Evolutionary conservation across 2,113 vertebrate genomes (phyloP).

Genomic region (Parus major): DNA sequence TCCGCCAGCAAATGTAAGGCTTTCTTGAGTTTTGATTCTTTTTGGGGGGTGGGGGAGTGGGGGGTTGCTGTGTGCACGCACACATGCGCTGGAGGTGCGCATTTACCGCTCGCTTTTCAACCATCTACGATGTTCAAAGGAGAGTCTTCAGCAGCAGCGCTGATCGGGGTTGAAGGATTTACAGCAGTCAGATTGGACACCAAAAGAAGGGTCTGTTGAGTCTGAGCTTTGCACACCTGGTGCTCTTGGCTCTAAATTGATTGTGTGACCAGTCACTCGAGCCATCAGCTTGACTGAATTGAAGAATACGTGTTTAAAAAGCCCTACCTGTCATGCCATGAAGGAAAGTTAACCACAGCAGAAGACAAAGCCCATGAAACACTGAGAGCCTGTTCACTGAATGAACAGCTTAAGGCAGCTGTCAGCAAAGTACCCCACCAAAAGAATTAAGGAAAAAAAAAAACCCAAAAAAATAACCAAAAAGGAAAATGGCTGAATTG

Average conservation of each 20-base stretch:
- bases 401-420: constrained; percentile 71
- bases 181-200: background rate
- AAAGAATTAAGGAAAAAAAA: background rate
- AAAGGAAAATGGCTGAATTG: constrained; percentile 23
- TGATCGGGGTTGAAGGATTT: background rate
- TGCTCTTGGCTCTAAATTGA: background rate
- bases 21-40: constrained; percentile 37
- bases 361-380: constrained; percentile 65
- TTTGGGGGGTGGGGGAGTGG: background rate
- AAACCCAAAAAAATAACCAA: background rate
- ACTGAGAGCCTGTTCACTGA: constrained; percentile 69
- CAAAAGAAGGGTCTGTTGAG: background rate
- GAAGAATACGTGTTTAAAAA: background rate
- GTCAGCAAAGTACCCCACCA: constrained; percentile 61
- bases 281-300: background rate
- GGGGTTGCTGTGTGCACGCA: background rate
- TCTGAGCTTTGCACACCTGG: background rate
- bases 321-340: constrained; percentile 24
- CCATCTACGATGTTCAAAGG: background rate
- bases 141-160: constrained; percentile 35
- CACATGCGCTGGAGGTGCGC: background rate
- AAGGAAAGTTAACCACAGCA: constrained; percentile 39
- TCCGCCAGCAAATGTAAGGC: constrained; percentile 53
- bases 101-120: background rate
- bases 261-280: background rate